Conservation (phyloP, 1,140 invertebrate species). For the Parasteatoda tepidariorum region DNA sequence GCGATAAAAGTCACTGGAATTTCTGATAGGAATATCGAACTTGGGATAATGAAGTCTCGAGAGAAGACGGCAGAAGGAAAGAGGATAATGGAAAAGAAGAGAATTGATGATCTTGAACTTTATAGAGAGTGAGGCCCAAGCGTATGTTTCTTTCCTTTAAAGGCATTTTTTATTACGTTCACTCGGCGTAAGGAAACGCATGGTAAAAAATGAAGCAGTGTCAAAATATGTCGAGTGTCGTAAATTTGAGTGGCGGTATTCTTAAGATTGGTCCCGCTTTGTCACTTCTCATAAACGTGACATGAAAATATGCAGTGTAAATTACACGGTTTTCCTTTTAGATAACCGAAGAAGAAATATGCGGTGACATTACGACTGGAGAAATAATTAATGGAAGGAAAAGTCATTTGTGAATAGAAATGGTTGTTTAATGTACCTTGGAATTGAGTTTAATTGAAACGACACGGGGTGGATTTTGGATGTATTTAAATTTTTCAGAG, state of each 20-base stretch:
- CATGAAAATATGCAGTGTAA: no score
- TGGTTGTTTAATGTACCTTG: no score
- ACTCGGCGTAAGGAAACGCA: neutral
- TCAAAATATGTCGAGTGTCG: neutral
- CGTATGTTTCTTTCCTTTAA: no score
- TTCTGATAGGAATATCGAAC: conserved; percentile 31
- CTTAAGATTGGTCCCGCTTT: neutral
- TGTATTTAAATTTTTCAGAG: no score
- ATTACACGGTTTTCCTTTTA: no score
- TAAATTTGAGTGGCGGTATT: neutral
- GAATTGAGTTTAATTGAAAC: no score
- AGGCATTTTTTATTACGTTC: no score
- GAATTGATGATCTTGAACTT: conserved; percentile 38
- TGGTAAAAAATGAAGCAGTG: neutral
- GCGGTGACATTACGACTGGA: no score
- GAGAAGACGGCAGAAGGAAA: neutral
- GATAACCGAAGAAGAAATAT: no score
- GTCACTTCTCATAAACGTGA: neutral
- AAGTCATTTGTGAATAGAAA: no score
- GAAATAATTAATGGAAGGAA: no score
- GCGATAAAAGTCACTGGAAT: conserved; percentile 23
- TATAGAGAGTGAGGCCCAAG: conserved; percentile 1
- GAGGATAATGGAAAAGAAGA: conserved; percentile 20
- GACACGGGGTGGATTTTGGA: no score
- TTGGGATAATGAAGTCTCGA: conserved; percentile 49